Percentiles rank a stretch among this genome's conserved stretches.
phyloP scores from a whole-genome alignment of 2,888 invertebrate genomes.

The Ypsolopha scabrella region DNA sequence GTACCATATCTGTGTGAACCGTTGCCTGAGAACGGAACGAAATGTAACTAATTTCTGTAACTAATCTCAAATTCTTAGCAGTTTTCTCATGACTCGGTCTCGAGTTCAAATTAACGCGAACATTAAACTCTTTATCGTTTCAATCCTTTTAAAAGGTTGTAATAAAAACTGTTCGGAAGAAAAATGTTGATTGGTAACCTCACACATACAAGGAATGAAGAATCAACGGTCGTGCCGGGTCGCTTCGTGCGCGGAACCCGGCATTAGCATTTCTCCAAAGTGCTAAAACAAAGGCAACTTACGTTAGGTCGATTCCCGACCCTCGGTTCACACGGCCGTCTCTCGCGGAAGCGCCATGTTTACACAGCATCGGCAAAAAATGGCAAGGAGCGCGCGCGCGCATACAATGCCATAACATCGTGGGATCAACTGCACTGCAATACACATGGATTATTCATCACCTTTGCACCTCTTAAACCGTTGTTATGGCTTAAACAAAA shows the following conservation, averaged over 20 bases:
- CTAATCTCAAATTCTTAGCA: too few species aligned
- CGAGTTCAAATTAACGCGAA: too few species aligned
- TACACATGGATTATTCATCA: slow-evolving; percentile 5
- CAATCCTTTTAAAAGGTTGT: too few species aligned
- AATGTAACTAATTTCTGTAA: too few species aligned
- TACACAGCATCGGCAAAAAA: slow-evolving; percentile 39
- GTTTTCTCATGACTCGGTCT: too few species aligned
- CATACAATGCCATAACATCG: slow-evolving; percentile 26
- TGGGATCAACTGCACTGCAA: slow-evolving; percentile 2
- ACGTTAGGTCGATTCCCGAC: slow-evolving; percentile 48
- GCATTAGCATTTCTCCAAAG: slow-evolving; percentile 15
- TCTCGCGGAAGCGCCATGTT: slow-evolving; percentile 49
- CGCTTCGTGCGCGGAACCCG: not conserved
- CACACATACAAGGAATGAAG: too few species aligned
- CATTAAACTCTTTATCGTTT: too few species aligned
- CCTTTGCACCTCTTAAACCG: slow-evolving; percentile 5
- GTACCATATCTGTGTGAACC: too few species aligned
- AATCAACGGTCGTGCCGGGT: too few species aligned
- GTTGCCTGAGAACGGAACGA: too few species aligned
- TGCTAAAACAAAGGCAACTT: slow-evolving; percentile 52
- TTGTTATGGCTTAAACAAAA: slow-evolving; percentile 1
- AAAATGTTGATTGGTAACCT: too few species aligned
- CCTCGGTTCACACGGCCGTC: slow-evolving; percentile 54
- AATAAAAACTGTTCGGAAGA: too few species aligned
- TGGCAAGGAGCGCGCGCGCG: slow-evolving; percentile 27